Base-by-base conservation (phyloP, 2,113 vertebrate genomes). In the Quiscalus mexicanus region DNA sequence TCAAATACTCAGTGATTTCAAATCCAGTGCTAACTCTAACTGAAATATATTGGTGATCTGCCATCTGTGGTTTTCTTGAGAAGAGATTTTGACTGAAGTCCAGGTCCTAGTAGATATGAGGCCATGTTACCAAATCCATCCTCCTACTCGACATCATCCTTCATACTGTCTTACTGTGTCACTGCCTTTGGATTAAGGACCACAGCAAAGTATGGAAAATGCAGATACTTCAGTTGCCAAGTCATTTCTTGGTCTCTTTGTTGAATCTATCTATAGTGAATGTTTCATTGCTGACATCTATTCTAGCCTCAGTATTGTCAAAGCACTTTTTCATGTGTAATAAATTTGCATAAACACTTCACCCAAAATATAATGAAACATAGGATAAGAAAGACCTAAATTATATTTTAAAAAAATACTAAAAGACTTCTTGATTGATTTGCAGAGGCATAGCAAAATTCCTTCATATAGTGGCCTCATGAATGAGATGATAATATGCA, bases 401-500 rank as follows among this genome's bases (percentile, higher is more conserved):
- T 96, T 95, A 92, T 96, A 84, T 92, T 89, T 1, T 2, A 23
- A 74, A 91, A 92, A 92, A 87, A 58, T 76, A 96, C 86, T 96
- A 96, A 92, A 96, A 98, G 95, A 67, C 90, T 94, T 96, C 80
- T 97, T 97, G 95, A 96, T 96, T 97, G 96, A 97, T 96, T 95
- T 93, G 75, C 69, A 96, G 92, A 97, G 92, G 75, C 97, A 96
- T 67, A 97, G 96, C 97, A 98, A 97, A 97, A 98, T 98, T 98
- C 96, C 97, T 98, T 98, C 97, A 98, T 98, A 97, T 96, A 97
- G 97, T 97, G 97, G 97, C 96, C 97, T 97, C 96, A 98, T 98
- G 98, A 98, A 98, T 98, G 97, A 98, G 97, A 98, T 97, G 93
- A 96, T 98, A 97, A 97, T 98, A 96, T 96, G 96, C 97, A 98